Percentiles rank a stretch among this genome's conserved stretches.
Evolutionary conservation across 1,140 invertebrate genomes (phyloP).

Genomic region (Trachymyrmex cornetzi): DNA sequence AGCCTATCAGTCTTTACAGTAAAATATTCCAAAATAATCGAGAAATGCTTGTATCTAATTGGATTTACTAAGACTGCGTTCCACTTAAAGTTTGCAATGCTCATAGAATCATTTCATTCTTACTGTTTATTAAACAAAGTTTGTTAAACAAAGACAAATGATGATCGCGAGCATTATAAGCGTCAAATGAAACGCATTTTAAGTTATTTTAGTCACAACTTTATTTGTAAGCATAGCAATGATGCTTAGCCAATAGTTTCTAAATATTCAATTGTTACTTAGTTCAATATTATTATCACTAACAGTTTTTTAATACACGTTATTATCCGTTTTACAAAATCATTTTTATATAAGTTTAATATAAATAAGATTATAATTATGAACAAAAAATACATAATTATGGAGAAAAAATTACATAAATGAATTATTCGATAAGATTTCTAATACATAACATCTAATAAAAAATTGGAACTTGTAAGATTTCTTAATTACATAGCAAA

Average conservation of each 20-base stretch:
- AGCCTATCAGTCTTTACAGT: no score
- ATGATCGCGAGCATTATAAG: no score
- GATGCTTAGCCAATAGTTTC: constrained; percentile 30
- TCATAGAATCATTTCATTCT: no score
- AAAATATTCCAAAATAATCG: constrained; percentile 44
- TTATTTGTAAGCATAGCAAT: constrained; percentile 16
- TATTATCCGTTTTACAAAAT: constrained; percentile 1
- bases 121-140: no score
- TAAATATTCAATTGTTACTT: constrained; percentile 23
- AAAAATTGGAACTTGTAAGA: constrained; percentile 61
- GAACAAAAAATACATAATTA: constrained; percentile 45
- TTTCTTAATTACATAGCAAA: constrained; percentile 71
- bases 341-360: constrained; percentile 18
- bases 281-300: constrained; percentile 25
- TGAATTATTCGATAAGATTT: constrained; percentile 44
- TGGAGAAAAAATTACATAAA: constrained; percentile 68
- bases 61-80: background rate
- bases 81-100: no score
- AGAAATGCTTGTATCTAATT: constrained; percentile 27
- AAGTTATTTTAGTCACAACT: background rate
- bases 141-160: no score
- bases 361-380: constrained; percentile 22
- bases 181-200: no score
- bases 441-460: constrained; percentile 58
- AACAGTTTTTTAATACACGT: constrained; percentile 2